Base-by-base conservation (phyloP, 2,888 invertebrate genomes). In the Luffia ferchaultella region DNA sequence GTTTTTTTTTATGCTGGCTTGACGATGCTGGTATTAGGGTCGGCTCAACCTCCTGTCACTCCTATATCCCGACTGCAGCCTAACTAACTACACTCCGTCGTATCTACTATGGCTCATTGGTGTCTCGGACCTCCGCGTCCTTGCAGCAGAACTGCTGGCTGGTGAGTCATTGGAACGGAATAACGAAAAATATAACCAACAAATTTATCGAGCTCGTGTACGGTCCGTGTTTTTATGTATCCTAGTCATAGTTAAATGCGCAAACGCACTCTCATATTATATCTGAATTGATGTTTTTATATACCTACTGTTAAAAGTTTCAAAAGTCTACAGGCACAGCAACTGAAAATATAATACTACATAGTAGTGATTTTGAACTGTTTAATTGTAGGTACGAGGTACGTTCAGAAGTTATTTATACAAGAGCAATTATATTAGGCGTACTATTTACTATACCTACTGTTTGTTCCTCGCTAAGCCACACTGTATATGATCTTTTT, bases 401-500 rank as follows among this genome's bases (percentile, higher is more conserved):
- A 30, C 47, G 15, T 16, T 43, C 20, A 42, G 42, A 18, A 40
- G 43, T 45, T 40, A 50, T 46, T 49, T 49, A 49, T 41, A 48
- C 44, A 48, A 50, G 50, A 50, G 46, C 30, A 50, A 49, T 42
- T 46, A 41, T 42, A 42, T 46, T 42, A 42, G n/a, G 45, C n/a
- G 9, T 45, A 20, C 9, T 2, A 20, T 17, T 17, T 18, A 20
- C 45, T 16, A 17, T 18, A 17, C n/a, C n/a, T n/a, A 30, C 17
- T 30, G 20, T 17, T 50, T 43, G 50, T 45, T 52, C 54, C 53
- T 53, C 55, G 59, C 61, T 57, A 58, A 55, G 60, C 60, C 60
- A 58, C 59, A 62, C 63, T 62, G 60, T 59, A 62, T 54, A 58
- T 58, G 62, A 60, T 65, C 65, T 73, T 67, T 65, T 53, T 68